phyloP scores from a whole-genome alignment of 1,140 invertebrate species.

The Telenomus remus region DNA sequence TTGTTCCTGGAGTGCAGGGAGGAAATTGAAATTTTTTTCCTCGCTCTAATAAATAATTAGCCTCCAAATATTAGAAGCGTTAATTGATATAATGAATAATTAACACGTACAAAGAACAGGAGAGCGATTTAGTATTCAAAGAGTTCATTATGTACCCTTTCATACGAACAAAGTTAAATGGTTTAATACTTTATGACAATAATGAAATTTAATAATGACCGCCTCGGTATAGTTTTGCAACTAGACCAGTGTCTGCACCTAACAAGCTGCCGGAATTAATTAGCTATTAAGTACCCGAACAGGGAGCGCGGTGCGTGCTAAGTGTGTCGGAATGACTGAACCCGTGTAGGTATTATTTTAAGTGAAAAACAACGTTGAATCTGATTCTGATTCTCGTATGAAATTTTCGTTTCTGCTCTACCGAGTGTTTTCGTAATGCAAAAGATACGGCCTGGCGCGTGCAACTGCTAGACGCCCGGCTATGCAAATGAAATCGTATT shows the following conservation, averaged over 20 bases:
- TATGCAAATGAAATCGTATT: too few species aligned
- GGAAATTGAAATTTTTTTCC: too few species aligned
- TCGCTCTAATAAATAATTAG: too few species aligned
- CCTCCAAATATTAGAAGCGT: too few species aligned
- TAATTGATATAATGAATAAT: background rate
- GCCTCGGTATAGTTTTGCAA: conserved; percentile 29
- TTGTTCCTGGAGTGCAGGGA: too few species aligned
- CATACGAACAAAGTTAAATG: conserved; percentile 1
- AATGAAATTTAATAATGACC: conserved; percentile 48
- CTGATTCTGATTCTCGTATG: too few species aligned
- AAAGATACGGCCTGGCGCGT: too few species aligned
- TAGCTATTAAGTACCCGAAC: conserved; percentile 53
- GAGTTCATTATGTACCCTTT: background rate
- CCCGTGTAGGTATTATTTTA: background rate
- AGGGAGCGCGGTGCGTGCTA: conserved; percentile 18
- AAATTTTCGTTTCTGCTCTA: too few species aligned
- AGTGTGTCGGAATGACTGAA: conserved; percentile 1
- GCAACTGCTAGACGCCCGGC: too few species aligned
- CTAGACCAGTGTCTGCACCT: conserved; percentile 10
- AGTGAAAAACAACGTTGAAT: background rate
- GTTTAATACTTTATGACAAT: conserved; percentile 32
- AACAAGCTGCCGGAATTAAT: conserved; percentile 44
- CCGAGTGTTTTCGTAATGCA: too few species aligned
- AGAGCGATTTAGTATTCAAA: background rate
- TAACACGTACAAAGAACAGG: background rate